Base-by-base conservation (phyloP, 30 jellyfish, hydroid and myxozoan genomes). In the Hydractinia echinata region DNA sequence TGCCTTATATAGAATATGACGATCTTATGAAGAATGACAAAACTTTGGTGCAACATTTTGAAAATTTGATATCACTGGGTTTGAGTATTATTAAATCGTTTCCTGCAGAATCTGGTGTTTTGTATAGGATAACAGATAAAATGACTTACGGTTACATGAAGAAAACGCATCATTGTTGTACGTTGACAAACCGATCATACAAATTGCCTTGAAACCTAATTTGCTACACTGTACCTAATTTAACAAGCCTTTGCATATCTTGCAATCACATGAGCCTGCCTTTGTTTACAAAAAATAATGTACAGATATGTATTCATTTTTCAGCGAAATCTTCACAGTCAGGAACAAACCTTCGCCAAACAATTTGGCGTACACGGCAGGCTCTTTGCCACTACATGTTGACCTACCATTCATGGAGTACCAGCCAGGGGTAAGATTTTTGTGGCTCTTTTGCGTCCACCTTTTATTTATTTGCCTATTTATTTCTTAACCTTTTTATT, bases 351-450 rank as follows among this genome's bases (percentile, higher is more conserved):
- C 10, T 6, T 64, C 74, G 10, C 74, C 74, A 64, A 64, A 13
- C 39, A 64, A 64, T 64, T 6, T 64, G 7, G 74, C 74, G 51
- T 64, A 64, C 5, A 64, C 74, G 39, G 39, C 51, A n/a, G 74
- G 39, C 19, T 7, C 4, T 7, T 7, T 64, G 18, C 94, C 88
- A 3, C 89, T 88, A 19, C 96, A 88, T 64, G 84, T 68, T 13
- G 96, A 88, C 58, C 77, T 88, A 77, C 96, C 96, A 5, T 88
- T 54, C 51, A 78, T 77, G 61, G 79, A 62, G 20, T 79, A 77
- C 73, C 96, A 88, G 67, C 96, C 96, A 78, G 96, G 93, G 87
- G 96, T 88, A 54, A 39, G 94, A 76, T 7, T 8, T 16, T 1
- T 9, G 74, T 11, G 15, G 69, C 15, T 6, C 16, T 6, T 6